Base-by-base conservation (phyloP, 2,888 invertebrate genomes). In the Xestia sexstrigata region DNA sequence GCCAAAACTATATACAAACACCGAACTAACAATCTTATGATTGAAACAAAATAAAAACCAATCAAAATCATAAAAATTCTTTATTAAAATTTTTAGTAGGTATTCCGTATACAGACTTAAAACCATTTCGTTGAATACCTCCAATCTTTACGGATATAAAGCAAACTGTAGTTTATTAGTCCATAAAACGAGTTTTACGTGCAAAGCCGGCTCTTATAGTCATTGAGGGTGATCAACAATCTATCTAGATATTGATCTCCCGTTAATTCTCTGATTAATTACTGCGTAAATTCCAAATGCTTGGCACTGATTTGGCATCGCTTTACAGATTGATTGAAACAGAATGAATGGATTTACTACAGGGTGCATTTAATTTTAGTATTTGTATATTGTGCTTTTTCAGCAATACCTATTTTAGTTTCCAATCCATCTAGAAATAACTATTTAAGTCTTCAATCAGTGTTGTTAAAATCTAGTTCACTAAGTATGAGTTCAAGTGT, bases 221-320 rank as follows among this genome's bases (percentile, higher is more conserved):
- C 80, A 73, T 77, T 68, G 67, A 62, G 70, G 70, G 78, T 71
- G 82, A 82, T 87, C 70, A 80, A 72, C 84, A 76, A 84, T 77
- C 78, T 84, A 84, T 88, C 86, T 80, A 75, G 83, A 85, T 87
- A 89, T 89, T 85, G 87, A 90, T 91, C 89, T 86, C 66, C 9
- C 65, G 76, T 85, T 89, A 90, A 86, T 85, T 82, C 79, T 23
- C 71, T 89, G 89, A 90, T 90, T 88, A 90, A 90, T 90, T 84
- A 83, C 81, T 83, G 81, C 84, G 83, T 81, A 74, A 74, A 81
- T 84, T 82, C 75, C 65, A 76, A 84, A 79, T 76, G 84, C 72
- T 83, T 73, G 62, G 73, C 42, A 35, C 26, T 76, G 76, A 58
- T 76, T 83, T 68, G 63, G 70, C 65, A 80, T 20, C 30, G 67